Evolutionary conservation across 2,888 invertebrate species (phyloP).

Genomic region (Cryptocheilus praepositus): DNA sequence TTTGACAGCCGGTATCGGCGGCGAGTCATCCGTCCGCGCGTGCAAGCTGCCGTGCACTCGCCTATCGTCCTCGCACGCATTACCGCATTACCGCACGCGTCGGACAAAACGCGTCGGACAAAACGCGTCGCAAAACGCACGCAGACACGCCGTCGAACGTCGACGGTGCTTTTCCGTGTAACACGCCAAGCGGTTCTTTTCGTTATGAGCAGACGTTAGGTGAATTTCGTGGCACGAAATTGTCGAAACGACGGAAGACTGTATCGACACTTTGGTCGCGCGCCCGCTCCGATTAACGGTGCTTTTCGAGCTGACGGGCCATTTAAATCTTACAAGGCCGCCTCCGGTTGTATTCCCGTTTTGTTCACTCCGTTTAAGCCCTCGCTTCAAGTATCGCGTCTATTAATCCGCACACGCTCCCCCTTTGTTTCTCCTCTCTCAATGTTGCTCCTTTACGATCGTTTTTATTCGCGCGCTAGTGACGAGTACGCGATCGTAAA

Average conservation of each 20-base stretch:
- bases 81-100: too few relatives aligned
- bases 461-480: constrained; percentile 5
- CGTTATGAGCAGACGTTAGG: too few relatives aligned
- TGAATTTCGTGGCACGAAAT: too few relatives aligned
- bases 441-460: constrained; percentile 17
- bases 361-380: constrained; percentile 18
- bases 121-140: too few relatives aligned
- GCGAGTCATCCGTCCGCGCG: constrained; percentile 7
- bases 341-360: constrained; percentile 7
- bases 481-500: constrained; percentile 21
- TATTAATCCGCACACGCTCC: background rate
- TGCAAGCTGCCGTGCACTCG: constrained; percentile 13
- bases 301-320: constrained; percentile 7
- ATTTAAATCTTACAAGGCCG: constrained; percentile 37
- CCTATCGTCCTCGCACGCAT: too few relatives aligned
- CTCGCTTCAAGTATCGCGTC: constrained; percentile 6
- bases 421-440: constrained; percentile 2
- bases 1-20: background rate
- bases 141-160: too few relatives aligned
- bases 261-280: too few relatives aligned
- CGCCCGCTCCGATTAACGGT: constrained; percentile 23
- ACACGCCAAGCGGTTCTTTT: too few relatives aligned
- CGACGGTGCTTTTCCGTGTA: too few relatives aligned
- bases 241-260: too few relatives aligned
- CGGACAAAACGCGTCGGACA: too few relatives aligned